Conservation (phyloP, 2,888 invertebrate species). For the Philereme transversata region DNA sequence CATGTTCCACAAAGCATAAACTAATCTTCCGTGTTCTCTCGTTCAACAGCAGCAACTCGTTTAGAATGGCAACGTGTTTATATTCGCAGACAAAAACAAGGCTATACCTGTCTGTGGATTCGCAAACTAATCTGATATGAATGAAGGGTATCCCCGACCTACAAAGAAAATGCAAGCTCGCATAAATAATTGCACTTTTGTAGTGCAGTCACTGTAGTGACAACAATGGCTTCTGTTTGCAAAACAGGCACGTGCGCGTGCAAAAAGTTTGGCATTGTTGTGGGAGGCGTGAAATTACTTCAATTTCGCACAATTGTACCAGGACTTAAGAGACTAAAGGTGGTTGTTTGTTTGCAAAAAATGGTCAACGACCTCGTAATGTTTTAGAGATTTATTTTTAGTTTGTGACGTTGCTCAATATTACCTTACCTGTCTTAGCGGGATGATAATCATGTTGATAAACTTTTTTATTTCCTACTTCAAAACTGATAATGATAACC, state of each 20-base stretch:
- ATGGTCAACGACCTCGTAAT: slow-evolving; percentile 36
- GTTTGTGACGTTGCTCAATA: not conserved
- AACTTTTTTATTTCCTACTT: not conserved
- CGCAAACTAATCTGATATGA: slow-evolving; percentile 58
- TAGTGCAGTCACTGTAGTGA: slow-evolving; percentile 72
- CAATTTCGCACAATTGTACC: slow-evolving; percentile 82
- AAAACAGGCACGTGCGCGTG: slow-evolving; percentile 64
- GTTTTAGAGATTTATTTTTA: slow-evolving; percentile 24
- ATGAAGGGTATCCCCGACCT: slow-evolving; percentile 76
- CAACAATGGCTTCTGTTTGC: slow-evolving; percentile 68
- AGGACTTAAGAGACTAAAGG: slow-evolving; percentile 60
- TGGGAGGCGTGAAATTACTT: slow-evolving; percentile 72
- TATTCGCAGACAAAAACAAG: slow-evolving; percentile 45
- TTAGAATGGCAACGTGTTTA: not conserved
- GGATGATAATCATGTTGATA: slow-evolving; percentile 31
- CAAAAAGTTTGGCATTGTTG: slow-evolving; percentile 62
- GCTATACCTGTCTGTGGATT: slow-evolving; percentile 58
- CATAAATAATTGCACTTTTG: slow-evolving; percentile 67
- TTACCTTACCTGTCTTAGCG: slow-evolving; percentile 20
- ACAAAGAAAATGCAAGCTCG: slow-evolving; percentile 63
- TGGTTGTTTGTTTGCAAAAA: slow-evolving; percentile 59
- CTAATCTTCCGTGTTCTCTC: not conserved
- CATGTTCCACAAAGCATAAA: slow-evolving; percentile 34
- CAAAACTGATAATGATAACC: not conserved
- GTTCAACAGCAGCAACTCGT: not conserved